Evolutionary conservation across 2,113 vertebrate genomes (phyloP).

Genomic region (Oreochromis aureus): DNA sequence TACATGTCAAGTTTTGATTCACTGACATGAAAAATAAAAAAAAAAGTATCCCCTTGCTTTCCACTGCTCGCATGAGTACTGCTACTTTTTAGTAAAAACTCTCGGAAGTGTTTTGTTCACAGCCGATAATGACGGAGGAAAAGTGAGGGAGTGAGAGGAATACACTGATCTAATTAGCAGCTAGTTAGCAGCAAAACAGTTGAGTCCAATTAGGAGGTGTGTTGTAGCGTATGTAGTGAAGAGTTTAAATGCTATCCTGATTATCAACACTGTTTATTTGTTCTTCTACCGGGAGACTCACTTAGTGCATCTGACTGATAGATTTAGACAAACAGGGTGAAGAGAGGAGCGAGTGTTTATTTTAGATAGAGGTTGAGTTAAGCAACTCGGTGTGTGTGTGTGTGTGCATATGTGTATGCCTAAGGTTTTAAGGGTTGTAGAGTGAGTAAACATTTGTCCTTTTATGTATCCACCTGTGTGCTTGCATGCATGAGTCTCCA

Average conservation of each 20-base stretch:
- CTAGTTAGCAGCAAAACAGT: constrained; percentile 67
- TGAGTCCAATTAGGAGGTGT: constrained; percentile 61
- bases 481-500: neutral
- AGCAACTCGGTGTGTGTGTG: neutral
- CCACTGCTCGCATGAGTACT: neutral
- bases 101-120: constrained; percentile 46
- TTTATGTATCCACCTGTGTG: neutral
- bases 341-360: constrained; percentile 30
- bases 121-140: constrained; percentile 44
- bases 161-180: constrained; percentile 69
- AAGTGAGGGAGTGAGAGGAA: constrained; percentile 44
- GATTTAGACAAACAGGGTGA: constrained; percentile 34
- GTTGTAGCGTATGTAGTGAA: constrained; percentile 22
- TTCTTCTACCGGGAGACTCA: constrained; percentile 15
- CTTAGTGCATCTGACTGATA: constrained; percentile 11
- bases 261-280: constrained; percentile 49
- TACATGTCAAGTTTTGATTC: neutral
- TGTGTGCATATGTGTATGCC: neutral
- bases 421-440: neutral
- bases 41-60: neutral
- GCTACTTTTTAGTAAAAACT: neutral
- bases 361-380: constrained; percentile 17
- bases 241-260: constrained; percentile 37
- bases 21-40: neutral
- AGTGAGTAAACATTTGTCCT: neutral